Evolutionary conservation across 2,113 vertebrate genomes (phyloP), one percentile per base, ranked within the genome.

Genomic region (Chamaea fasciata): DNA sequence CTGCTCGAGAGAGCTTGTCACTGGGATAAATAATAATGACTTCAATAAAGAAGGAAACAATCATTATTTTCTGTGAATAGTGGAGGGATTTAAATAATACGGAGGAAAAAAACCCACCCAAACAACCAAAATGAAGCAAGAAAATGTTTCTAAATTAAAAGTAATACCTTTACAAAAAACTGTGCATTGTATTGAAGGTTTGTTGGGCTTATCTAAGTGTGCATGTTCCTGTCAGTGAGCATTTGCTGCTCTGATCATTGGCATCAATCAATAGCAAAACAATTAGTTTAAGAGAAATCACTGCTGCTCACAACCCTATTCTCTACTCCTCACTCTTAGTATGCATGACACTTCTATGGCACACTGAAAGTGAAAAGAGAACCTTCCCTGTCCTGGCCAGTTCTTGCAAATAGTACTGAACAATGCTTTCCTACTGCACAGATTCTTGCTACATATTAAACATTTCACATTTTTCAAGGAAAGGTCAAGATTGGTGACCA

Each of bases 241-340:
- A 77, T 6, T 15, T 83, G 28, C 28, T 73, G 17, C 2, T 6
- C 14, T 82, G 42, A 41, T 78, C 83, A 47, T 27, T 50, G 19
- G 18, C 50, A 85, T 26, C 9, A 50, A 21, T 46, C 50, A 69
- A 10, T 15, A 46, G 10, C 31, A 23, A 24, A 94, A 69, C 7
- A 71, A 60, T 27, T 52, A 11, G 5, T 53, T n/a, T 44, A 44
- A 82, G 26, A 89, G 28, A 57, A 85, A 49, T 37, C n/a, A 18
- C 23, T 60, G 15, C 11, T 1, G 0, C 23, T 79, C 50, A 53
- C 28, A 62, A 24, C 2, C 4, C 4, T 49, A 1, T 50, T 46
- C 28, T 49, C 39, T 67, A 3, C 2, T 60, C 5, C 17, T 49
- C 9, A 65, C 19, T 81, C n/a, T 50, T 42, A 21, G 3, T 10